Evolutionary conservation across 2,113 vertebrate genomes (phyloP), one percentile per base, ranked within the genome.

Genomic region (Aspidoscelis tigris): DNA sequence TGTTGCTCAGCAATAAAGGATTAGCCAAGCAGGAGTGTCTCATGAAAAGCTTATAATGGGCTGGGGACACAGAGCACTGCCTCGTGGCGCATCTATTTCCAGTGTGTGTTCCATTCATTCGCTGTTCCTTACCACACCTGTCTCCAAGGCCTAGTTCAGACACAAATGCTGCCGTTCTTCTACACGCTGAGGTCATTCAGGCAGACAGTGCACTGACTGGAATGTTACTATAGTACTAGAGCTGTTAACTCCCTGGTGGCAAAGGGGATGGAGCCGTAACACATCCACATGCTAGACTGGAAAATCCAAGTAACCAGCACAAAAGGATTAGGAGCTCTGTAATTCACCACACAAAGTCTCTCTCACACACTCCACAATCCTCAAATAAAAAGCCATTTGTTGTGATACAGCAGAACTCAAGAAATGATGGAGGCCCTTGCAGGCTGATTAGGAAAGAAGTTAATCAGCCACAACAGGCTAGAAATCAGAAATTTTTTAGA

Each of bases 271-370:
- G n/a, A 85, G 26, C 50, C 50, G 20, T 55, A 71, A 76, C 50
- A 53, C 10, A 10, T 21, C 69, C 6, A 76, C 10, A 8, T 0
- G 22, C 9, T n/a, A 68, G 71, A n/a, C 50, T 78, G 58, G 82
- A 78, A 88, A 88, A 80, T 53, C 78, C 86, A 77, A 16, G 80
- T 7, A 82, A 73, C 26, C 0, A 10, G 70, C 33, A 71, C 61
- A 78, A 66, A 66, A 65, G 69, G 77, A 85, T 74, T 66, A 84
- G 66, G 43, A 77, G 26, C 73, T 58, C 21, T 20, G 26, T 26
- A 69, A 73, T 3, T 77, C 65, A 53, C 9, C 4, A 21, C 70
- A 47, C 16, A n/a, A 61, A 61, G 58, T 39, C 20, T 33, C 21
- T 6, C 75, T 26, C 2, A 82, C 2, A 69, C 16, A 53, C 1